These are phyloP conservation scores for Parus major DNA, from an alignment of 2,113 vertebrate species.

Conservation along the genomic window DNA sequence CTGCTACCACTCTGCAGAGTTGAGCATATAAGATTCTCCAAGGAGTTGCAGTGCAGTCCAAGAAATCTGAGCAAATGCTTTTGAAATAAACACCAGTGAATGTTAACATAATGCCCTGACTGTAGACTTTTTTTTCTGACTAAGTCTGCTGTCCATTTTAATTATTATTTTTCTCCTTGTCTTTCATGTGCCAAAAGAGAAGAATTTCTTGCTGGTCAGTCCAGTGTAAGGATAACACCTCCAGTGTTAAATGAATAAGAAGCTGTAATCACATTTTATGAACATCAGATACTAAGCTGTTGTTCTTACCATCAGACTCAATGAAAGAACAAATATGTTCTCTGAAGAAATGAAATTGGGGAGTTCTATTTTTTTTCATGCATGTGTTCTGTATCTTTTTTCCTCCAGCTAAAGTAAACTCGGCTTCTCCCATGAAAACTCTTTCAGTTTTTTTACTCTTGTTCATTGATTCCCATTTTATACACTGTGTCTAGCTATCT, in stretches of 20 bases:
- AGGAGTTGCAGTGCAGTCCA: not conserved
- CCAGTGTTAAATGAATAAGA: not conserved
- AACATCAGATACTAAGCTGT: not conserved
- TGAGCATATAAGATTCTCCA: not conserved
- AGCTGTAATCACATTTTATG: not conserved
- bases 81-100: not conserved
- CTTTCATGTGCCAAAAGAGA: not conserved
- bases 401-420: not conserved
- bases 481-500: not conserved
- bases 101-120: not conserved
- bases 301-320: not conserved
- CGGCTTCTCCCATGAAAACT: not conserved
- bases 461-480: not conserved
- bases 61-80: not conserved
- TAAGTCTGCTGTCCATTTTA: not conserved
- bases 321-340: not conserved
- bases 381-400: not conserved
- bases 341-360: not conserved
- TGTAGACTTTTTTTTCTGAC: not conserved
- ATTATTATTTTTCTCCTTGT: not conserved
- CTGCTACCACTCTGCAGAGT: not conserved
- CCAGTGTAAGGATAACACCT: not conserved
- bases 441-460: not conserved
- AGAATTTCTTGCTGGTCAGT: not conserved
- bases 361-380: not conserved